Evolutionary conservation across 2,113 vertebrate genomes (phyloP), one percentile per base, ranked within the genome.

Genomic region (Canis aureus): DNA sequence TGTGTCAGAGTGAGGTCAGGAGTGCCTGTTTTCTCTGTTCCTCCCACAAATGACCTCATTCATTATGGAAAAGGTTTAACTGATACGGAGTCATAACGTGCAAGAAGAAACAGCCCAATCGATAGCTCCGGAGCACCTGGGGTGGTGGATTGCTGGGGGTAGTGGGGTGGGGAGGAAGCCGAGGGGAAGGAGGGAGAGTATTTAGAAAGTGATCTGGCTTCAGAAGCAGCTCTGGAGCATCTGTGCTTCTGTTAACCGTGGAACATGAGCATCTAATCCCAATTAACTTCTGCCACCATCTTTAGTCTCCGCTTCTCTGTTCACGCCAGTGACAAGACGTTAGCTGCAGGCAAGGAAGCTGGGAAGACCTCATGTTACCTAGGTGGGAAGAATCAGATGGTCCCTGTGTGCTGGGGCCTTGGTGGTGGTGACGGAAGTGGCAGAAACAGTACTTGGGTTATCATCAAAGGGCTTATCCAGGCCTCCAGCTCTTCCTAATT

Each of bases 11-110:
- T 8, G 76, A 87, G n/a, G 53, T 5, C 1, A 2, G 15, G 32
- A 76, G 94, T 32, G 74, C 76, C 90, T 64, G 55, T 29, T 97
- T 35, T 2, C 98, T 96, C 81, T 12, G 3, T 32, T 88, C 86
- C 87, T 49, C 0, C 1, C 22, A 6, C 92, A 95, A 97, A 97
- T 95, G 97, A 98, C 97, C 96, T 98, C 94, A 64, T 97, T 98
- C 91, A 91, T 94, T 95, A 97, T 79, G 97, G 81, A 83, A 94
- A 96, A 95, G 67, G 89, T 60, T 49, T 95, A 86, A 84, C 95
- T 96, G 59, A 7, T 98, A 96, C 4, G 95, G 74, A 95, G 94
- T 98, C 93, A 59, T 96, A 89, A 71, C 49, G 66, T 7, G 38
- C 49, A 96, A 85, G 19, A 88, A 97, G 95, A 96, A 60, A 25